phyloP scores from a whole-genome alignment of 2,888 invertebrate genomes.

The Mimumesa dahlbomi region DNA sequence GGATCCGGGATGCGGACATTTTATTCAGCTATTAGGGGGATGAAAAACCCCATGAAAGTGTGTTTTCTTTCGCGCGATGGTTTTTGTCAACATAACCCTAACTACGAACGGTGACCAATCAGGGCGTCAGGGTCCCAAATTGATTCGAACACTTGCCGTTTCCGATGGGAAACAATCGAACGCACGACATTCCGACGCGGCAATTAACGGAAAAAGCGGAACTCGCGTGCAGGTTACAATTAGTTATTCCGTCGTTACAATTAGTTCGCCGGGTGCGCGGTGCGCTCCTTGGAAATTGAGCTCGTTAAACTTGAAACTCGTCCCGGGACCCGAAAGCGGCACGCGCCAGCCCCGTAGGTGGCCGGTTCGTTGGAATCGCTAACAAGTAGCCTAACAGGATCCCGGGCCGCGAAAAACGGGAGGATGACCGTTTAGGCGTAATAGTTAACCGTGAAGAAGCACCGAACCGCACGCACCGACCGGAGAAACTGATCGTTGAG shows the following conservation, averaged over 20 bases:
- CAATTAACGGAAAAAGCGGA: too few relatives aligned
- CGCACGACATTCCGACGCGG: too few relatives aligned
- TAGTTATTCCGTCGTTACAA: slow-evolving; percentile 16
- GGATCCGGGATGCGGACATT: too few relatives aligned
- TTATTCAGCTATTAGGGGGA: too few relatives aligned
- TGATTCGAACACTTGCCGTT: neutral
- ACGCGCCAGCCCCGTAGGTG: slow-evolving; percentile 73
- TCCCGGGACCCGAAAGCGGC: slow-evolving; percentile 47
- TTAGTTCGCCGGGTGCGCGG: slow-evolving; percentile 23
- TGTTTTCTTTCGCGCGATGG: too few relatives aligned
- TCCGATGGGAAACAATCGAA: neutral
- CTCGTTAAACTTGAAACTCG: slow-evolving; percentile 72
- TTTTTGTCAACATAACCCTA: too few relatives aligned
- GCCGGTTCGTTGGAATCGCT: slow-evolving; percentile 69
- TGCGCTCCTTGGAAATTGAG: slow-evolving; percentile 44
- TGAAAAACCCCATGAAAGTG: too few relatives aligned
- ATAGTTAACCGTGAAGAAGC: slow-evolving; percentile 52
- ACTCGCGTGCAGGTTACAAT: neutral
- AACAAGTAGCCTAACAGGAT: slow-evolving; percentile 73
- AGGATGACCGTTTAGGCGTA: slow-evolving; percentile 56
- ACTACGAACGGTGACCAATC: too few relatives aligned
- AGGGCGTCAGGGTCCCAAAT: too few relatives aligned
- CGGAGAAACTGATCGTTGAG: slow-evolving; percentile 48
- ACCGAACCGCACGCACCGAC: slow-evolving; percentile 44
- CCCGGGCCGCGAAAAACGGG: slow-evolving; percentile 64